Conservation (phyloP, 2,797 vertebrate genomes). For the Tolypeutes matacus region DNA sequence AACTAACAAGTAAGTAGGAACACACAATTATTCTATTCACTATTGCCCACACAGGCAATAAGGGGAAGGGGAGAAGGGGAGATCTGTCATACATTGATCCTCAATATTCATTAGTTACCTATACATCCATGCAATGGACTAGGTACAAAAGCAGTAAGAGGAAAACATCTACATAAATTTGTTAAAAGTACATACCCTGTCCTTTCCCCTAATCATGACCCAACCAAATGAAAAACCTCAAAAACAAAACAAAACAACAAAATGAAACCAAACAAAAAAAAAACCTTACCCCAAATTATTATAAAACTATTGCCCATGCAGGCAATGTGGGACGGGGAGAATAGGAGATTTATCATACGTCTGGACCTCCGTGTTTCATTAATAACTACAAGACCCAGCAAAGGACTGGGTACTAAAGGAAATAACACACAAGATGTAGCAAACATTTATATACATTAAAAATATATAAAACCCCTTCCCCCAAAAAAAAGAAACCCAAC, state of each 20-base stretch:
- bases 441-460: conserved; percentile 68
- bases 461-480: not conserved
- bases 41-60: conserved; percentile 39
- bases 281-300: conserved; percentile 5
- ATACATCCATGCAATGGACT: conserved; percentile 37
- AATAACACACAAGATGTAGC: conserved; percentile 63
- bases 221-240: not conserved
- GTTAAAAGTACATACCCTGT: conserved; percentile 32
- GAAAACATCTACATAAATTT: conserved; percentile 52
- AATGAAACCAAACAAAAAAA: not conserved
- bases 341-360: conserved; percentile 79
- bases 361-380: conserved; percentile 75
- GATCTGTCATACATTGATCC: conserved; percentile 53
- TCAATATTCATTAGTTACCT: conserved; percentile 33
- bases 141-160: conserved; percentile 27
- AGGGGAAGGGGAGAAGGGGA: not conserved
- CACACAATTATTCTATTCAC: conserved; percentile 29
- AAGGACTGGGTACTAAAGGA: conserved; percentile 35
- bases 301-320: conserved; percentile 64
- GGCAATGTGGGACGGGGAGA: conserved; percentile 71
- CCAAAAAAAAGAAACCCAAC: conserved; percentile 7
- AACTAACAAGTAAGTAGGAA: conserved; percentile 56
- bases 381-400: conserved; percentile 45
- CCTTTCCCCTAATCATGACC: conserved; percentile 19
- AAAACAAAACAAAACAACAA: not conserved